Base-by-base conservation (phyloP, 2,888 invertebrate species). In the Rhagonycha lutea region DNA sequence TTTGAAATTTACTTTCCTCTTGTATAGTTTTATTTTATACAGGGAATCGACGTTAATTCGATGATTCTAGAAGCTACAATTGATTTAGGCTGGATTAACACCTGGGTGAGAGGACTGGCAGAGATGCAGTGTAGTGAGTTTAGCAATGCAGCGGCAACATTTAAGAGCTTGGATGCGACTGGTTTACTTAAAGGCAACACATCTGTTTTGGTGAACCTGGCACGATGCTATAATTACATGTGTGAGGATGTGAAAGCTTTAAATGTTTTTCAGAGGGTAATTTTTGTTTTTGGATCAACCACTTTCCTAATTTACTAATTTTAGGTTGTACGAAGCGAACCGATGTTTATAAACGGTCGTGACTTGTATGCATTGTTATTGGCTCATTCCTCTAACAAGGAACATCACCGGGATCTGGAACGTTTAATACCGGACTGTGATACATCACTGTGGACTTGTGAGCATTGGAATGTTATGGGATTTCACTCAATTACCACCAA, bases 391-490 rank as follows among this genome's bases (percentile, higher is more conserved):
- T 75, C 74, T 12, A 81, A 85, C 14, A 86, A 84, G 76, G 86
- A 86, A 60, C 83, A 86, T 76, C 77, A 85, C n/a, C 79, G 82
- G 18, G 83, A 83, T 14, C 75, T 88, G 28, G 87, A 87, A 78
- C 68, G 73, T 61, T 77, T 88, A 71, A 84, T 85, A 24, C 83
- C 84, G 12, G 85, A 85, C 11, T 82, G 83, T 29, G 86, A 87
- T 71, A 85, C 83, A 78, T 83, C 82, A 9, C 75, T 83, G 18
- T 87, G 86, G 87, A 80, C 80, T 26, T 88, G 89, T 4, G 94
- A 94, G 83, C 92, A 94, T 74, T 96, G 95, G 92, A 91, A 95
- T 71, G 93, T 94, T 0, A 90, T 94, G 86, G 95, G 94, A 1
- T 94, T 94, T 86, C 91, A 91, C 70, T 90, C 93, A 80, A 91